Base-by-base conservation (phyloP, 2,888 invertebrate genomes). In the Protodeltote pygarga region DNA sequence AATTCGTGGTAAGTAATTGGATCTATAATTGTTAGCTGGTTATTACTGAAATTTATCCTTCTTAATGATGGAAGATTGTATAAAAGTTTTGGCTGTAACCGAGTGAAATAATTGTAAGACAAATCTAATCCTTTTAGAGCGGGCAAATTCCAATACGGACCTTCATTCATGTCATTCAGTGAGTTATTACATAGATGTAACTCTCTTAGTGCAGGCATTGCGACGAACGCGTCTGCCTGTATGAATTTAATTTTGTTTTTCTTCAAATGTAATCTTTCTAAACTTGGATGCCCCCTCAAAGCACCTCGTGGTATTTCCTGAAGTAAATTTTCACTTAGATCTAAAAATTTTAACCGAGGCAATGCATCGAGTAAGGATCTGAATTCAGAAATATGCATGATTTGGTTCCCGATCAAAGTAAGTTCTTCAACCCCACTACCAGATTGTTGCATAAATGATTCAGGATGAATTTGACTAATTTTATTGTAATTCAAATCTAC, bases 121-220 rank as follows among this genome's bases (percentile, higher is more conserved):
- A 97, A 85, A 86, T 97, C 97, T 44, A 98, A 84, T 0, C 97
- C 97, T 90, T 97, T 97, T 2, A 97, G 86, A 4, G 95, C 95
- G 0, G 97, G 97, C 28, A 97, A 87, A 87, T 97, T 96, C 97
- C 97, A 97, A 73, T 96, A 95, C 0, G 97, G 97, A 33, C 94
- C 93, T 54, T 95, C 95, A 29, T 95, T 87, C 35, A 94, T 90
- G 75, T 96, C 95, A 0, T 94, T 93, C 16, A 98, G 83, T 1
- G 97, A 97, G 78, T 98, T 98, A 73, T 97, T 97, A 61, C 94
- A 94, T 48, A 98, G 88, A 66, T 97, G 94, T 20, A 98, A 89
- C 75, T 97, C 97, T 63, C 97, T 92, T 21, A 98, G 84, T 0
- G 97, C 95, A 0, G 96, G 96, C 95, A 98, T 95, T 9, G 95